Percentiles rank a stretch among this genome's conserved stretches.
These are phyloP conservation scores for Psittacula cyanocephala DNA, from an alignment of 2,113 vertebrate species.

Conservation along the genomic window DNA sequence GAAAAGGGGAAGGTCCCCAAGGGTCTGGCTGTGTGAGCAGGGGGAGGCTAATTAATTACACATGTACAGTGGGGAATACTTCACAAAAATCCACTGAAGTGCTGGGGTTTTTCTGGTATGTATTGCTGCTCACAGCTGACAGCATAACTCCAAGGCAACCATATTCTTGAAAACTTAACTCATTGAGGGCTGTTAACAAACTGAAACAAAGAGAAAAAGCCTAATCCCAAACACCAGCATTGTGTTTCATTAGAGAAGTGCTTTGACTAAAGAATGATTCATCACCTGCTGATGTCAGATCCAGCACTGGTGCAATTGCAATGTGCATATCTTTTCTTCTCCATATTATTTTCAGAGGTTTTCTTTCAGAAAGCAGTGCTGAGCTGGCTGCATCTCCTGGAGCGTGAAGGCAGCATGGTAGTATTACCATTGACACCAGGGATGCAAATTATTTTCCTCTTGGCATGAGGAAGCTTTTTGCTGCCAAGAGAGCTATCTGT, in stretches of 20 bases:
- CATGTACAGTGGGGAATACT: slow-evolving; percentile 82
- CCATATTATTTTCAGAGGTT: background rate
- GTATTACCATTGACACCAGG: slow-evolving; percentile 61
- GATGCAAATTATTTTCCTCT: slow-evolving; percentile 66
- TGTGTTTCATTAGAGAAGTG: slow-evolving; percentile 1
- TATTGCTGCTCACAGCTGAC: slow-evolving; percentile 54
- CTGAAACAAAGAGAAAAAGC: background rate
- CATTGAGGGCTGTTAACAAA: background rate
- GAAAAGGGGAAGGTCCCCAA: slow-evolving; percentile 65
- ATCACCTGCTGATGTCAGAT: slow-evolving; percentile 46
- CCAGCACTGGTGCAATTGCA: background rate
- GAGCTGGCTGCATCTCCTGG: slow-evolving; percentile 45
- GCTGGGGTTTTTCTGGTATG: slow-evolving; percentile 36
- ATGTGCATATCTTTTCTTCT: slow-evolving; percentile 21
- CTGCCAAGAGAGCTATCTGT: slow-evolving; percentile 67
- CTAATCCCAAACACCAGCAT: background rate
- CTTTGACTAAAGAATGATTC: background rate
- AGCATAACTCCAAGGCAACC: slow-evolving; percentile 53
- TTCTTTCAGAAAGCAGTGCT: background rate
- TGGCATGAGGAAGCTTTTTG: slow-evolving; percentile 53
- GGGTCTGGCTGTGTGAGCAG: slow-evolving; percentile 75
- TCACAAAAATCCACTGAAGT: slow-evolving; percentile 73
- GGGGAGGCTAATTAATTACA: slow-evolving; percentile 86
- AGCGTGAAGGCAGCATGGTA: slow-evolving; percentile 39
- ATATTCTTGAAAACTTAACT: slow-evolving; percentile 42